These are phyloP conservation scores for Drosophila bifasciata DNA, from an alignment of 1,140 invertebrate species.

Conservation along the genomic window DNA sequence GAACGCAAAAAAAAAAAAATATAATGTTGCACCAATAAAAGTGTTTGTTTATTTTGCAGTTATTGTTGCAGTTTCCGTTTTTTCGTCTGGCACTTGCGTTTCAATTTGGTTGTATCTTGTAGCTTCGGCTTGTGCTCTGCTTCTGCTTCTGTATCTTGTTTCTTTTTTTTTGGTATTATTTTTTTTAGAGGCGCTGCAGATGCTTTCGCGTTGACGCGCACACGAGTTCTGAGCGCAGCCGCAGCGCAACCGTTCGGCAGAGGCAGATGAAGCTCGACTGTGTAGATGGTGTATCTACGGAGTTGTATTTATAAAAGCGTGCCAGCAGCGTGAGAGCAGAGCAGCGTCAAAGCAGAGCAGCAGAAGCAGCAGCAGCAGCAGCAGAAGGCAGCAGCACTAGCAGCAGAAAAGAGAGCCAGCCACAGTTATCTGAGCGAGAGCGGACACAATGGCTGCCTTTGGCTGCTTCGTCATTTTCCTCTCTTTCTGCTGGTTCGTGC, in stretches of 20 bases:
- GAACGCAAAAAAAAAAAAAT: slow-evolving; percentile 58
- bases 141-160: neutral
- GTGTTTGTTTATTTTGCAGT: slow-evolving; percentile 28
- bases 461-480: neutral
- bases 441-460: slow-evolving; percentile 37
- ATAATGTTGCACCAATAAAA: slow-evolving; percentile 30
- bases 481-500: slow-evolving; percentile 3
- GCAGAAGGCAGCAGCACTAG: slow-evolving; percentile 10
- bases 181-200: slow-evolving; percentile 58
- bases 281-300: slow-evolving; percentile 61
- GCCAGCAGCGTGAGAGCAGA: slow-evolving; percentile 23
- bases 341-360: slow-evolving; percentile 17
- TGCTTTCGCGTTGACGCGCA: slow-evolving; percentile 74
- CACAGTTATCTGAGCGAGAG: slow-evolving; percentile 35
- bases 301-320: slow-evolving; percentile 81
- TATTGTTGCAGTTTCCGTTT: slow-evolving; percentile 10
- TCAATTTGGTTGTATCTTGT: neutral
- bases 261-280: slow-evolving; percentile 71
- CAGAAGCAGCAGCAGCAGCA: slow-evolving; percentile 23
- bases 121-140: slow-evolving; percentile 13
- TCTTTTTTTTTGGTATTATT: slow-evolving; percentile 13
- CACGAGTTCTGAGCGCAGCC: slow-evolving; percentile 73
- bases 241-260: slow-evolving; percentile 67
- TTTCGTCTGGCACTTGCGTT: neutral
- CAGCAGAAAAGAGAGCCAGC: slow-evolving; percentile 8